Conservation (phyloP, 2,113 vertebrate genomes). For the Grammomys surdaster region DNA sequence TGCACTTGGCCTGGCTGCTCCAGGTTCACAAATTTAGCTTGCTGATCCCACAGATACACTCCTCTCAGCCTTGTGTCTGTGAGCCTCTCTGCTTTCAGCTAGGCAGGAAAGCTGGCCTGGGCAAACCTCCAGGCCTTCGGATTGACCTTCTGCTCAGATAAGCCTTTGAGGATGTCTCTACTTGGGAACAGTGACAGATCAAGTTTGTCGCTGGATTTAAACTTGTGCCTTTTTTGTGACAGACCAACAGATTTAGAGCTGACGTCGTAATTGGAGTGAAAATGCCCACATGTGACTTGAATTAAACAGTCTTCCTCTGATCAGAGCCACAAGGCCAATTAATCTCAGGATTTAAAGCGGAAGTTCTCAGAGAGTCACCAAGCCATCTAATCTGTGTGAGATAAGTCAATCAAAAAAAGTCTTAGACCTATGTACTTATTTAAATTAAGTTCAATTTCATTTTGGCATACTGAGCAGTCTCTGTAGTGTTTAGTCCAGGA, state of each 20-base stretch:
- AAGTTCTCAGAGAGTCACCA: conserved; percentile 18
- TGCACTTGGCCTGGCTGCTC: background rate
- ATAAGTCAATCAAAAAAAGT: background rate
- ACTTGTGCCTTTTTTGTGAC: conserved; percentile 66
- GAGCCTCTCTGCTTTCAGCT: conserved; percentile 55
- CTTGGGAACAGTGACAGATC: conserved; percentile 49
- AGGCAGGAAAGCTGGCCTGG: conserved; percentile 65
- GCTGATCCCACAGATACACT: background rate
- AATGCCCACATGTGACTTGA: conserved; percentile 63
- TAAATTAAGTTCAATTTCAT: conserved; percentile 11
- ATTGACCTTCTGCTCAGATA: conserved; percentile 75
- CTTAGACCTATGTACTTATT: background rate
- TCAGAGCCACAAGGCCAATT: conserved; percentile 32
- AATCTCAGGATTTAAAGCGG: background rate
- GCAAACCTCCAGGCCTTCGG: conserved; percentile 70
- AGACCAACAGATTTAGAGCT: conserved; percentile 70
- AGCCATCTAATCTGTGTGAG: background rate
- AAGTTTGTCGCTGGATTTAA: conserved; percentile 52
- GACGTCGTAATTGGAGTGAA: conserved; percentile 56
- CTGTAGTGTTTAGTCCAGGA: background rate
- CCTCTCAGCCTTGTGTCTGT: conserved; percentile 40
- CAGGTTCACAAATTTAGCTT: conserved; percentile 42
- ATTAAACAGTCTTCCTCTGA: conserved; percentile 56
- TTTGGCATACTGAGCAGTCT: background rate
- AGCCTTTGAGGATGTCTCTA: conserved; percentile 69